Evolutionary conservation across 2,888 invertebrate genomes (phyloP), one percentile per base, ranked within the genome.

Genomic region (Carcina quercana): DNA sequence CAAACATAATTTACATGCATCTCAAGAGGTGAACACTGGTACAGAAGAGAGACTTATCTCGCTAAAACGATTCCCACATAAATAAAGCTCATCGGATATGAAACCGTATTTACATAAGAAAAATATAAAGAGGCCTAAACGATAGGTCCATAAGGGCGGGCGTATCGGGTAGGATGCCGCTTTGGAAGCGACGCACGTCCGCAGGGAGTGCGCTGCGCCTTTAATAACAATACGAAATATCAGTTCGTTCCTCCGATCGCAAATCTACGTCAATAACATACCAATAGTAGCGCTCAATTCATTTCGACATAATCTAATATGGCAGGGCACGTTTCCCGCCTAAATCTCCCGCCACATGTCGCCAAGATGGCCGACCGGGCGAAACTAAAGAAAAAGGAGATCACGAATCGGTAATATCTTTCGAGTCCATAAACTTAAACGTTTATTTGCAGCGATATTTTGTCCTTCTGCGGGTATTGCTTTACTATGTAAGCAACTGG

Each of bases 251-350:
- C 75, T 82, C 60, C 76, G 79, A 78, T 83, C 83, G 83, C 82
- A 83, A 83, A 83, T 83, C 80, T 82, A 79, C 74, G 79, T 82
- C 83, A 80, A 83, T 83, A 83, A 82, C 83, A 83, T 79, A 83
- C 83, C 82, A 82, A 80, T 80, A 79, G 80, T 78, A 76, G 79
- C 68, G 68, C 69, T 70, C 83, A 79, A 82, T 83, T 82, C 83
- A 82, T 82, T 83, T 74, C 82, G 75, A 78, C 82, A 79, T 82
- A 80, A 82, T 79, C 79, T 79, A 73, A 80, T 82, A 80, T 73
- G 73, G 75, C 73, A 60, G 75, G 69, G 76, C 83, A 83, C 83
- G 83, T 78, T 79, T 75, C 72, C 75, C 75, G 80, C 69, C 76
- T 83, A 82, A 83, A 83, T 83, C 80, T 82, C 59, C 79, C 71